A percentile compares a stretch with the other conserved stretches of the same genome.
These are phyloP conservation scores for Uria lomvia DNA, from an alignment of 2,113 vertebrate genomes.

Conservation along the genomic window DNA sequence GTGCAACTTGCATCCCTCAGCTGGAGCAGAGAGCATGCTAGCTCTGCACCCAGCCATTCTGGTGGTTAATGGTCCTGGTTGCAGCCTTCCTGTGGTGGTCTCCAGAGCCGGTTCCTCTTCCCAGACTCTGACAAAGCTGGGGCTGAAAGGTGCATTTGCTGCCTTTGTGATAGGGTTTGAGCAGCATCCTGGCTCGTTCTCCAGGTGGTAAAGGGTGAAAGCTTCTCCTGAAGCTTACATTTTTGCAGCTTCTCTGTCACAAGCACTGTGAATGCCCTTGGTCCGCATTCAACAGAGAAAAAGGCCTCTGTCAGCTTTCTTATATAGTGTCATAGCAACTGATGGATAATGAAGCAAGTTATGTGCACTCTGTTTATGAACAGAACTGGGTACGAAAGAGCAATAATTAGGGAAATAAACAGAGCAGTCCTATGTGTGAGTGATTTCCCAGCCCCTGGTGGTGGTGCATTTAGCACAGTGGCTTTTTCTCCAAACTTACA, in stretches of 20 bases:
- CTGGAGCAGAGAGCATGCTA: too few species aligned
- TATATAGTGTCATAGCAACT: not conserved
- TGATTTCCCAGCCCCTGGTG: not conserved
- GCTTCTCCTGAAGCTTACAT: not conserved
- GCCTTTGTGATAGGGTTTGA: not conserved
- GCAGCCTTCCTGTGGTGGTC: not conserved
- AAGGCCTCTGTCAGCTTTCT: not conserved
- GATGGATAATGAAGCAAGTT: not conserved
- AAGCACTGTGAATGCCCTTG: not conserved
- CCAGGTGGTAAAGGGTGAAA: not conserved
- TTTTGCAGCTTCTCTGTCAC: not conserved
- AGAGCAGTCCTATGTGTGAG: not conserved
- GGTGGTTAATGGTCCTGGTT: not conserved
- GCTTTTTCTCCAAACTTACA: not conserved
- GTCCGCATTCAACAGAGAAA: too few species aligned
- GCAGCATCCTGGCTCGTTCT: not conserved
- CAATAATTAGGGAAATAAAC: not conserved
- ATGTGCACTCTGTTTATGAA: not conserved
- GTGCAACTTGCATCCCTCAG: not conserved
- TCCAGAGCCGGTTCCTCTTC: not conserved
- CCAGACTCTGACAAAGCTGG: not conserved
- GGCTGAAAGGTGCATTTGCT: not conserved
- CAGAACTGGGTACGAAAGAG: not conserved
- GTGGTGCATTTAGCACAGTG: not conserved
- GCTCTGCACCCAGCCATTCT: rapidly evolving